Evolutionary conservation across 2,888 invertebrate genomes (phyloP), one percentile per base, ranked within the genome.

Genomic region (Alloscopus bannaensis): DNA sequence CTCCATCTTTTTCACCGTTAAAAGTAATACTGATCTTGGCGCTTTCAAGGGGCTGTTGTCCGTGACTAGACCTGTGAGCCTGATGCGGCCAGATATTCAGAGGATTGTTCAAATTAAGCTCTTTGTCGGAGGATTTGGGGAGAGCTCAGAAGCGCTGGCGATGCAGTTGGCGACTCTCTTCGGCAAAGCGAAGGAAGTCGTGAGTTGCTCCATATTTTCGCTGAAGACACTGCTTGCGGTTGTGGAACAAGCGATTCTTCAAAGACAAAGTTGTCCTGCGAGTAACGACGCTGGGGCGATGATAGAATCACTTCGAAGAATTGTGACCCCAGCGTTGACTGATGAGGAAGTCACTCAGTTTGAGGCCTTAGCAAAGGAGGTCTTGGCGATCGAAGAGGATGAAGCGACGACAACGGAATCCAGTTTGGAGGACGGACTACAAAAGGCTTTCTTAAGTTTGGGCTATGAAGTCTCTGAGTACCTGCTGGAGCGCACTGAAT

Each of bases 101-200:
- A 36, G 40, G 24, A 76, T 76, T 52, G 6, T 68, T 36, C 50
- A 76, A 4, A 28, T 76, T 24, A n/a, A 60, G 11, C 29, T 76
- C 20, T 76, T 76, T 18, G n/a, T 76, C 11, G 50, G 26, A 16
- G 76, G 76, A 50, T 76, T 60, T 42, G 76, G 60, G n/a, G n/a
- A n/a, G 20, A 68, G 68, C 28, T 59, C 60, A 2, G 8, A 18
- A 3, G 20, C 3, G 4, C 42, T 76, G 3, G 66, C 76, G n/a
- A 52, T 8, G 6, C 28, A 62, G 42, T 45, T 55, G 65, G 50
- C 45, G 4, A 55, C 26, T 3, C n/a, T 75, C 1, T 75, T 75
- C 36, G 11, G 3, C 16, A 28, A 1, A 4, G 42, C 65, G 18
- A 57, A 31, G 6, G 36, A 40, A 6, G 13, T 24, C 4, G 8